Base-by-base conservation (phyloP, 2,888 invertebrate genomes). In the Diloba caeruleocephala region DNA sequence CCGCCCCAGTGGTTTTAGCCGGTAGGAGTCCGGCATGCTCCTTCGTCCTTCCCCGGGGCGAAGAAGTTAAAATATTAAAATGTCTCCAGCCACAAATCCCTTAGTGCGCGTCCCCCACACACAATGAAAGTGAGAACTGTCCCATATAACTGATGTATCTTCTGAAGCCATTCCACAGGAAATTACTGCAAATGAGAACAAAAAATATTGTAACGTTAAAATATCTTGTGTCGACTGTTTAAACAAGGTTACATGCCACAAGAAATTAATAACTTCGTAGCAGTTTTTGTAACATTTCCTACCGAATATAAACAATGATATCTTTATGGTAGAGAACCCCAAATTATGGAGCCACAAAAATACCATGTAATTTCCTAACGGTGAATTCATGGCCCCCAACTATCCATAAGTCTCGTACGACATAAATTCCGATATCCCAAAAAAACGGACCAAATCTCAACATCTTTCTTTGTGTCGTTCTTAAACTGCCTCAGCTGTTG, bases 401-500 rank as follows among this genome's bases (percentile, higher is more conserved):
- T 28, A 37, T 19, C 41, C 34, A 31, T 48, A 60, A 38, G 32
- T 31, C 29, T 14, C 12, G 13, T 8, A 19, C 33, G 23, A 45
- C 44, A 67, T 67, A 63, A 63, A 63, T 63, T 54, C 9, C 3
- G 41, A 54, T 54, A 54, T 48, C 17, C 41, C 26, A 0, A 41
- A 52, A 59, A 62, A 71, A 61, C 49, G 34, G 25, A 29, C 37
- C 48, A 54, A 55, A 62, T 61, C 63, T 55, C 42, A 7, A 53
- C 58, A 42, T 49, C 33, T 5, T 5, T 21, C 2, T 21, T 21
- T 3, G n/a, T 21, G 21, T 21, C 39, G 31, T 46, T 53, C 53
- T 70, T 62, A 63, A 76, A 71, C 62, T 60, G 70, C 63, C 71
- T 57, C 39, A 54, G 57, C 15, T 29, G 26, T 37, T 79, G 69